These are phyloP conservation scores for Nycticryphes semicollaris DNA, from an alignment of 2,113 vertebrate species.

Conservation along the genomic window DNA sequence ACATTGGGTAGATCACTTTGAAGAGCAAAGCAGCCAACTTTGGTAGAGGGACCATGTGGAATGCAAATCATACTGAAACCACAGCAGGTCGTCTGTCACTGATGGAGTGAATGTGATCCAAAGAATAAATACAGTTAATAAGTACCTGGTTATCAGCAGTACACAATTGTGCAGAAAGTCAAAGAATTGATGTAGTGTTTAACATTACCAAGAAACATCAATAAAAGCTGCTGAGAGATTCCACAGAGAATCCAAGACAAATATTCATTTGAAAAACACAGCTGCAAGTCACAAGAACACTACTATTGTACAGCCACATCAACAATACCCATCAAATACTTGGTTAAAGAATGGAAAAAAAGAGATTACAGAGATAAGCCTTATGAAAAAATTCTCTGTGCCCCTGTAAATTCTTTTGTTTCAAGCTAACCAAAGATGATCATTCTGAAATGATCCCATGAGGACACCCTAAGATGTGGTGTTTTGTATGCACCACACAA, in stretches of 20 bases:
- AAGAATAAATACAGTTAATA: slow-evolving; percentile 39
- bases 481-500: background rate
- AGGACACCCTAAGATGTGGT: background rate
- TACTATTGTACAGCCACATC: slow-evolving; percentile 27
- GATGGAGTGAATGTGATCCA: background rate
- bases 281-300: slow-evolving; percentile 52
- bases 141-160: slow-evolving; percentile 43
- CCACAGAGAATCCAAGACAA: slow-evolving; percentile 49
- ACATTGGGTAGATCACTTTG: background rate
- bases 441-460: background rate
- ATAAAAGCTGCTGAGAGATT: slow-evolving; percentile 57
- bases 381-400: slow-evolving; percentile 1
- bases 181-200: slow-evolving; percentile 42
- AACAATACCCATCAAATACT: slow-evolving; percentile 22
- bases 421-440: background rate
- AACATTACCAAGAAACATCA: slow-evolving; percentile 46
- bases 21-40: background rate
- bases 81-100: background rate
- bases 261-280: slow-evolving; percentile 63
- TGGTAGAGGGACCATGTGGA: background rate
- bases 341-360: background rate
- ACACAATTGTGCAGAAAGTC: slow-evolving; percentile 5
- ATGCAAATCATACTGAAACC: background rate
- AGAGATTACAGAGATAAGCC: background rate
- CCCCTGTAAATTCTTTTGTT: background rate